phyloP scores from a whole-genome alignment of 64 coral and sea anemone genomes.

The Orbicella faveolata region DNA sequence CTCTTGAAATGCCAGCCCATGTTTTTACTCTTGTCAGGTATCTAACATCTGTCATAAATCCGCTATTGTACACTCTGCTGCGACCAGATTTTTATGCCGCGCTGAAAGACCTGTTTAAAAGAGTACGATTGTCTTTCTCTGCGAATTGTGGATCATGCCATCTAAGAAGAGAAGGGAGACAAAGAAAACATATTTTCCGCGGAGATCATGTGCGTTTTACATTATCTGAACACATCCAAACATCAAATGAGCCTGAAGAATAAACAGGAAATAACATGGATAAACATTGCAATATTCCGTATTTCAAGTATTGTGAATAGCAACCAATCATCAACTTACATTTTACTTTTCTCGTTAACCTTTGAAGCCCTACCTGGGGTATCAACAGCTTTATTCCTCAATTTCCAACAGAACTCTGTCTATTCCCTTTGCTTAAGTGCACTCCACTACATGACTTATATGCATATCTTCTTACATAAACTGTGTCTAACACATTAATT shows the following conservation, averaged over 20 bases:
- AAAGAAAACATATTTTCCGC: not conserved
- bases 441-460: no score
- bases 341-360: no score
- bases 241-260: not conserved
- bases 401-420: no score
- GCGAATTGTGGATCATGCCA: not conserved
- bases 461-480: no score
- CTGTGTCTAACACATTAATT: no score
- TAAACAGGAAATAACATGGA: not conserved
- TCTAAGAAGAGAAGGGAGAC: not conserved
- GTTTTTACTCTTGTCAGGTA: conserved; percentile 36
- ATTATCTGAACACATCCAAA: not conserved
- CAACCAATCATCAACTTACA: no score
- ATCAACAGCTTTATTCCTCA: no score
- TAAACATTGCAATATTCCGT: no score
- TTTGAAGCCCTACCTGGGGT: no score
- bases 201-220: not conserved
- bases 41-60: conserved; percentile 54
- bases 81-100: conserved; percentile 55
- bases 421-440: no score
- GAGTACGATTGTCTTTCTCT: not conserved
- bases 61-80: conserved; percentile 47
- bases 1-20: not conserved
- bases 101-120: not conserved
- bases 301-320: no score